phyloP scores from a whole-genome alignment of 2,113 vertebrate genomes.

The Engystomops pustulosus region DNA sequence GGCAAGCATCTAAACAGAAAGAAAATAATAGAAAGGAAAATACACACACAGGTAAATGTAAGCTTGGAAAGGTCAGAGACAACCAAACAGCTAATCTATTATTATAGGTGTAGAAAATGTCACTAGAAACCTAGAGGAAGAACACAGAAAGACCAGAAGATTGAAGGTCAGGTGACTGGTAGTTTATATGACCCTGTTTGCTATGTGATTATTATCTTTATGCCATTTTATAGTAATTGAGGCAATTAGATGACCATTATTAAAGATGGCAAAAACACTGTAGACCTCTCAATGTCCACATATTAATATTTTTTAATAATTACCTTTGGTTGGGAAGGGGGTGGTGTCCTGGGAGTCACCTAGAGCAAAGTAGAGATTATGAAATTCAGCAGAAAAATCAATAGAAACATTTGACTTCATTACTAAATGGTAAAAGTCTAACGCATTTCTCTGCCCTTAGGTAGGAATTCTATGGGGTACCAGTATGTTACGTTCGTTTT shows the following conservation, averaged over 20 bases:
- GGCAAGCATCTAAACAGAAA: background rate
- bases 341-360: conserved; percentile 83
- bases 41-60: background rate
- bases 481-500: background rate
- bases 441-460: background rate
- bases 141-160: background rate
- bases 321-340: conserved; percentile 82
- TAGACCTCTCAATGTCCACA: background rate
- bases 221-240: background rate
- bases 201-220: background rate
- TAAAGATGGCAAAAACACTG: background rate
- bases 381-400: background rate
- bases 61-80: background rate
- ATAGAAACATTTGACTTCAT: background rate
- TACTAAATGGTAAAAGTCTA: background rate
- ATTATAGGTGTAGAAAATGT: background rate
- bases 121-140: background rate
- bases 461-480: background rate
- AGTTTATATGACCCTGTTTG: background rate
- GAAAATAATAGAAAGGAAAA: background rate
- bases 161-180: background rate
- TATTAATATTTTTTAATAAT: conserved; percentile 50
- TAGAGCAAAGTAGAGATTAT: conserved; percentile 63
- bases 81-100: background rate
- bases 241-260: background rate